These are phyloP conservation scores for Trogon surrucura DNA, from an alignment of 2,113 vertebrate genomes.

Conservation along the genomic window DNA sequence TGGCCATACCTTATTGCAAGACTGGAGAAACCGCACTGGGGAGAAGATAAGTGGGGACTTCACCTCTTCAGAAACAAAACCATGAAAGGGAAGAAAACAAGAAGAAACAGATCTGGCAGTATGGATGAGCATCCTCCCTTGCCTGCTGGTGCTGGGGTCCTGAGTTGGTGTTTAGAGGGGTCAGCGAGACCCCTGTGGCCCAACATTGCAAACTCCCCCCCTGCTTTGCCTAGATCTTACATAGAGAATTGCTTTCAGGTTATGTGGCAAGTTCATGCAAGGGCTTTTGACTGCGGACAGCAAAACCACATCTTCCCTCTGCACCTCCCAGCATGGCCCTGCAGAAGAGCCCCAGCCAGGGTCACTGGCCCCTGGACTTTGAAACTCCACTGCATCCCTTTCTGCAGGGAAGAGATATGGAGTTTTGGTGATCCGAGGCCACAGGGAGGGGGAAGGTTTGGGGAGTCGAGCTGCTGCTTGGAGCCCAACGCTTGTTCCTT, in stretches of 20 bases:
- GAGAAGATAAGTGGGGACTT: slow-evolving; percentile 5
- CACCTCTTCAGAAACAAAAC: neutral
- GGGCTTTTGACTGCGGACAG: neutral
- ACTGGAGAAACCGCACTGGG: slow-evolving; percentile 8
- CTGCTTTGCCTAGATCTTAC: neutral
- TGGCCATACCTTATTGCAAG: neutral
- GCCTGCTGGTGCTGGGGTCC: neutral
- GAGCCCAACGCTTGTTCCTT: fast-evolving
- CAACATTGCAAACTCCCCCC: neutral
- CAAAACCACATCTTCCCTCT: neutral
- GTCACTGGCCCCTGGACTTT: neutral
- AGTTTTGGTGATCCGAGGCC: fast-evolving
- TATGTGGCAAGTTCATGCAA: neutral
- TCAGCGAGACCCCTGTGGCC: neutral
- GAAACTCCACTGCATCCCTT: neutral
- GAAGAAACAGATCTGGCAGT: fast-evolving
- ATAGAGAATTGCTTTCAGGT: neutral
- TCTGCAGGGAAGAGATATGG: neutral
- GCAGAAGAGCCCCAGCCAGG: neutral
- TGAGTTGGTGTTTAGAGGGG: neutral
- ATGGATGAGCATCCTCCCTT: neutral
- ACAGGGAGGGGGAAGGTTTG: neutral
- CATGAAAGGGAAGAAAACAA: neutral
- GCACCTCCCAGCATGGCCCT: neutral
- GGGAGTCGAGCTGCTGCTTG: neutral